Base-by-base conservation (phyloP, 2,888 invertebrate species). In the Sinhomidia bicolor region DNA sequence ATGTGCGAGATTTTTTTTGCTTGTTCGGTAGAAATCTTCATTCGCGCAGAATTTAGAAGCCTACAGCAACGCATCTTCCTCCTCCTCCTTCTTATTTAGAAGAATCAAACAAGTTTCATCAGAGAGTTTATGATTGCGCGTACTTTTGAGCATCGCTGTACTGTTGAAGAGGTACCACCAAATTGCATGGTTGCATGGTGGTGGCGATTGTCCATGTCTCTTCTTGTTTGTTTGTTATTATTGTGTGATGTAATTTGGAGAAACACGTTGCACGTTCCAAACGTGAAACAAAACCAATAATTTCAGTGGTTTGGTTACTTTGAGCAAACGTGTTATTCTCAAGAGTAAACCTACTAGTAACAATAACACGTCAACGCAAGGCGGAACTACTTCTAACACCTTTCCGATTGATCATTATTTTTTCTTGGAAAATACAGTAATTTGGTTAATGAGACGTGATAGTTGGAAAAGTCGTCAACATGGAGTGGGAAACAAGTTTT, bases 401-500 rank as follows among this genome's bases (percentile, higher is more conserved):
- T 51, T 26, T 26, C 1, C 76, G 44, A 51, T 10, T 29, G 1
- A 29, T 51, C 54, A 7, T n/a, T 51, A 41, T 76, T 76, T n/a
- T n/a, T n/a, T 76, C 76, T 29, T 51, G n/a, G 51, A 74, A 76
- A 47, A 57, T 57, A 54, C 17, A 54, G 7, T 23, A 51, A 12
- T 47, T 51, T 74, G 23, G 23, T 44, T 47, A 74, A 47, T 26
- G 47, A 74, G 26, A 44, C 14, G 23, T 47, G 26, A 44, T 74
- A 44, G 4, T 54, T 14, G 14, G 29, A 32, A 14, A n/a, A 3
- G 10, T 32, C 4, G n/a, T 3, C 14, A 68, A 68, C 0, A 89
- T 89, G 89, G 89, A 89, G 26, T 89, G 89, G 89, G 89, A 89
- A 81, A 87, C 84, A 51, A 54, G 85, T 6, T 81, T 44, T 79